Conservation (phyloP, 1,140 invertebrate genomes). For the Steinernema feltiae region DNA sequence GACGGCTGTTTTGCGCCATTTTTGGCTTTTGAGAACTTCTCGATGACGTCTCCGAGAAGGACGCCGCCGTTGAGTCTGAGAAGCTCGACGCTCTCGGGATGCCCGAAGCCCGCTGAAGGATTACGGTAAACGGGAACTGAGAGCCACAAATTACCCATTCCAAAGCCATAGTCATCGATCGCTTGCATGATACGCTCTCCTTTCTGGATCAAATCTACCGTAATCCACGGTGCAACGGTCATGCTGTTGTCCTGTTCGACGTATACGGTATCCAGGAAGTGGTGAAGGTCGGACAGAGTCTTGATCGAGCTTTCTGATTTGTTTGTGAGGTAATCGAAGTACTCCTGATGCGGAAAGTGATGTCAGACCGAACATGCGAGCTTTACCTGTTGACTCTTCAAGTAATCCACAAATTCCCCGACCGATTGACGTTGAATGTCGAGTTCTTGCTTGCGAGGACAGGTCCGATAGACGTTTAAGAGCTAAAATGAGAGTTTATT, state of each 20-base stretch:
- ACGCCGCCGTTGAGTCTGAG: not conserved
- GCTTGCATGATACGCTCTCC: not conserved
- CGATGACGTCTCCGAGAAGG: not conserved
- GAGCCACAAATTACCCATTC: not conserved
- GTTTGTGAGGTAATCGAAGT: not conserved
- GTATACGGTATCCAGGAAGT: not conserved
- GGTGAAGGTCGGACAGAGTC: not conserved
- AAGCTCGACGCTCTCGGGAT: not conserved
- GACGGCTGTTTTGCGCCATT: not conserved
- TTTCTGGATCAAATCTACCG: not conserved
- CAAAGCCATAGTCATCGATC: not conserved
- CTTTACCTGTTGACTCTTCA: not conserved
- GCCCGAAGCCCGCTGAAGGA: not conserved
- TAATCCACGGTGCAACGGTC: not conserved
- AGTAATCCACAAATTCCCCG: not conserved
- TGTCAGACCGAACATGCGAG: no score
- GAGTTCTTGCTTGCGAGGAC: not conserved
- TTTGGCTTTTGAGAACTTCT: not conserved
- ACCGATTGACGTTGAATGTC: not conserved
- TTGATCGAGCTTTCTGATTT: not conserved
- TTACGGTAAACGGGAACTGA: no score
- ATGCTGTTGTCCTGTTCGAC: not conserved
- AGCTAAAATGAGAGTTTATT: not conserved
- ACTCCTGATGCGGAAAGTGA: no score
- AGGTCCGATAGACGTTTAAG: not conserved